These are phyloP conservation scores for Castor canadensis DNA, from an alignment of 2,113 vertebrate genomes.

Conservation along the genomic window DNA sequence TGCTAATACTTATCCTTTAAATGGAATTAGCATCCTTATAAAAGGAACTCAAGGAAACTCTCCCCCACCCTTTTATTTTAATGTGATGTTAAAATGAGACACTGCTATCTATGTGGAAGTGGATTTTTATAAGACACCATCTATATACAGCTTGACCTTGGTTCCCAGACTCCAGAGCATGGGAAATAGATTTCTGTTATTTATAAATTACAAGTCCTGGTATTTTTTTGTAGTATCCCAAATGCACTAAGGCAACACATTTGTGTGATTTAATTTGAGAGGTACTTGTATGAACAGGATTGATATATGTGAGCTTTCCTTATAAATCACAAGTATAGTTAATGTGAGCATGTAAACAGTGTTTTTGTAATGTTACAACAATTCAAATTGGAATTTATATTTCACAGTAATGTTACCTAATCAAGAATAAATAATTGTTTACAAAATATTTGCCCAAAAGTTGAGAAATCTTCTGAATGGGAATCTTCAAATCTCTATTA, in stretches of 20 bases:
- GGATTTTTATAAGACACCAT: accelerated
- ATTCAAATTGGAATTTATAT: background rate
- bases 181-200: background rate
- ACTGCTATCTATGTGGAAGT: background rate
- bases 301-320: background rate
- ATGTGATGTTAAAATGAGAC: background rate
- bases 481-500: background rate
- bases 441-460: background rate
- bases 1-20: background rate
- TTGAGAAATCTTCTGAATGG: background rate
- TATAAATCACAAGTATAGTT: background rate
- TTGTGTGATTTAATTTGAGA: background rate
- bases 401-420: background rate
- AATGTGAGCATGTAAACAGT: background rate
- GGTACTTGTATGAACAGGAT: background rate
- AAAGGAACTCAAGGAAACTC: background rate
- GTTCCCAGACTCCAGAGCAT: accelerated
- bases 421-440: background rate
- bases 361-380: background rate
- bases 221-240: background rate
- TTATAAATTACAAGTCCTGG: background rate
- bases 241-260: background rate
- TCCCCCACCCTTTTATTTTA: background rate
- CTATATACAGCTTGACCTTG: background rate
- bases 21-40: background rate